phyloP scores from a whole-genome alignment of 2,797 vertebrate genomes.

The Remorina albescens region DNA sequence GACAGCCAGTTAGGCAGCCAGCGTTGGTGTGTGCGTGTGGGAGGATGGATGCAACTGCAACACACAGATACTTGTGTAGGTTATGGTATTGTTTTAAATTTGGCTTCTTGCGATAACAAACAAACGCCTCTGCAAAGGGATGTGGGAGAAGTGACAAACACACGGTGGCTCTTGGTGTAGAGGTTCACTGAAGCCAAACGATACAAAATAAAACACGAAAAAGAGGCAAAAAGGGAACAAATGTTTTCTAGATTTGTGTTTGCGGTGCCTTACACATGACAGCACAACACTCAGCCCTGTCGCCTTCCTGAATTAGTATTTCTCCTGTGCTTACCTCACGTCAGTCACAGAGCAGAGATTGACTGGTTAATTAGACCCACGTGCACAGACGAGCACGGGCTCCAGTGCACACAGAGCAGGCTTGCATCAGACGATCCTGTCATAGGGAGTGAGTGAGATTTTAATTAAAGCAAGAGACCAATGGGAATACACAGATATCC shows the following conservation, averaged over 20 bases:
- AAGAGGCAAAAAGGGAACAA: background rate
- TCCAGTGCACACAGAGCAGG: background rate
- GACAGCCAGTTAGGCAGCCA: conserved; percentile 46
- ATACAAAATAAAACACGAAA: background rate
- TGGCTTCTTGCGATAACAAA: conserved; percentile 15
- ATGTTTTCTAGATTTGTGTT: conserved; percentile 10
- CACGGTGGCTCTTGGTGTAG: background rate
- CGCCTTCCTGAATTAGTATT: conserved; percentile 35
- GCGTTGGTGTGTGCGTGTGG: background rate
- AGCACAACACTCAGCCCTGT: background rate
- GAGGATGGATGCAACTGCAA: conserved; percentile 7
- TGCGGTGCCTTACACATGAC: conserved; percentile 25
- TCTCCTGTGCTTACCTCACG: conserved; percentile 26
- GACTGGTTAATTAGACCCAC: conserved; percentile 49
- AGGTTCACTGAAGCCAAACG: background rate
- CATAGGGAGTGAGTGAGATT: conserved; percentile 48
- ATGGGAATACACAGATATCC: conserved; percentile 19
- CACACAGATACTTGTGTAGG: background rate
- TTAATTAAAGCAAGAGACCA: conserved; percentile 56
- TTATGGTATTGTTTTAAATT: conserved; percentile 2
- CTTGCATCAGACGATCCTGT: conserved; percentile 26
- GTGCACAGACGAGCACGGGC: conserved; percentile 10
- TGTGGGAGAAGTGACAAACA: background rate
- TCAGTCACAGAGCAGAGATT: conserved; percentile 46
- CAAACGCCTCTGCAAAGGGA: background rate